Evolutionary conservation across 2,113 vertebrate species (phyloP), one percentile per base, ranked within the genome.

Genomic region (Perognathus longimembris): DNA sequence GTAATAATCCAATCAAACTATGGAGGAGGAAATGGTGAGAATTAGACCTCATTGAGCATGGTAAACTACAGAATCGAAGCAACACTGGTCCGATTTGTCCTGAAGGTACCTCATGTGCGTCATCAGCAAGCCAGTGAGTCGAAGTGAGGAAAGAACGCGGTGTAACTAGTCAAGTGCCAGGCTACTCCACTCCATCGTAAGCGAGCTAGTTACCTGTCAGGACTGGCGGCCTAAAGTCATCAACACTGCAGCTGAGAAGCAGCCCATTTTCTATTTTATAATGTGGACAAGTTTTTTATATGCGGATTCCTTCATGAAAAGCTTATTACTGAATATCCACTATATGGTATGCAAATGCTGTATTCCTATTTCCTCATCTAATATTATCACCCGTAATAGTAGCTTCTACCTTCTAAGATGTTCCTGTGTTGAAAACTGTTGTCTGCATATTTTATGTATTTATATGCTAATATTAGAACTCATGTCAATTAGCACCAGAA

Each of bases 401-500:
- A 84, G 11, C 76, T 93, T 76, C 34, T 74, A 89, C 6, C 71
- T 82, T 34, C 0, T 36, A 26, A 77, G 74, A 34, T 42, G 70
- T 67, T 91, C 38, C 20, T 74, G 45, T 45, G 45, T 45, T 45
- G 9, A 45, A 12, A 45, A 9, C 4, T 30, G 0, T 74, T 24
- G 1, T 32, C n/a, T 85, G 17, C 6, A 18, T n/a, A 78, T 24
- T 75, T 91, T 74, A 80, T 40, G 40, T 85, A 26, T 50, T 30
- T 66, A 66, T 78, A 74, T 28, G 42, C 0, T 59, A 3, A 79
- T 15, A 74, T 34, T 32, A 1, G 21, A 88, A 61, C 26, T 87
- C 78, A 84, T 45, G 45, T 45, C 32, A 92, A 89, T 74, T 7
- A 89, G 32, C 45, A 78, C 64, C 70, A 92, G 67, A 40, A 90